Conservation (phyloP, 2,797 vertebrate species). For the Acrossocheilus wenchowensis region DNA sequence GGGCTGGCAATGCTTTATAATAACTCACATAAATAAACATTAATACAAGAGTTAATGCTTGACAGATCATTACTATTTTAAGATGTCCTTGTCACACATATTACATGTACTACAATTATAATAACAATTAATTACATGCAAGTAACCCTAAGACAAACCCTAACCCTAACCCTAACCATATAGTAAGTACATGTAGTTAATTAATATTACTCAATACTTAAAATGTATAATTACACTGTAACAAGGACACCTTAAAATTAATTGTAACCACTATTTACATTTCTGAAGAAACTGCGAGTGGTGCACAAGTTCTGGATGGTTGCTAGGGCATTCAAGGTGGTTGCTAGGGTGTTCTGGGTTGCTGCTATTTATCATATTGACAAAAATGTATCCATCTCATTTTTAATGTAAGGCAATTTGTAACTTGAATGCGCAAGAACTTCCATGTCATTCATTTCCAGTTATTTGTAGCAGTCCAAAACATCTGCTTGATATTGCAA, state of each 20-base stretch:
- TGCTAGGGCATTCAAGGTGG: background rate
- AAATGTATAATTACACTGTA: background rate
- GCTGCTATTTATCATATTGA: background rate
- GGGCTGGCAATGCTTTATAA: background rate
- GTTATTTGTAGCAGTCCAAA: no score
- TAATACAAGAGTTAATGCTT: background rate
- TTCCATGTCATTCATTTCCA: no score
- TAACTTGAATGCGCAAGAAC: background rate
- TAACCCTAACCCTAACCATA: no score
- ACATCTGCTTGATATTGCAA: background rate
- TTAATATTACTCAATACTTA: background rate
- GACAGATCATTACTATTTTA: background rate
- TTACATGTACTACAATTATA: no score
- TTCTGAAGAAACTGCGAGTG: background rate
- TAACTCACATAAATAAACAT: background rate
- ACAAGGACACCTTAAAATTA: no score
- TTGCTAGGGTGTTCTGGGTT: background rate
- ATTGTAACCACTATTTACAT: no score
- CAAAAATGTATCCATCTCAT: background rate
- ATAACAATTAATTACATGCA: no score
- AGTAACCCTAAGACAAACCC: no score
- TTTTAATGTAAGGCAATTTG: background rate
- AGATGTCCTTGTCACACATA: no score
- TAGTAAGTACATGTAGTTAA: no score
- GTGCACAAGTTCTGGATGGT: background rate